phyloP scores from a whole-genome alignment of 2,888 invertebrate genomes.

The Electrophaes corylata region DNA sequence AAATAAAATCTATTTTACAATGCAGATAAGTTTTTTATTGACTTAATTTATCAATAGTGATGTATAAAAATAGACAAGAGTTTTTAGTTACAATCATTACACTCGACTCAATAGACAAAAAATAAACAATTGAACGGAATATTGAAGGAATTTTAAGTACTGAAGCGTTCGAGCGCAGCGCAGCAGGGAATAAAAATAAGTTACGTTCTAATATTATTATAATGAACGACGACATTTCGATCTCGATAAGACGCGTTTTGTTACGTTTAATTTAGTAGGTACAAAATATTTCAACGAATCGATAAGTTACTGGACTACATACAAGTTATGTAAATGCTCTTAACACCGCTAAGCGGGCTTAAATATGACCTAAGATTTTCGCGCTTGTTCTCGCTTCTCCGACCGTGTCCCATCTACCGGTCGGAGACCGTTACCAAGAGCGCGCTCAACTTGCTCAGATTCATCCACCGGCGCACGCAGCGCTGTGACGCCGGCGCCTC shows the following conservation, averaged over 20 bases:
- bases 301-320: background rate
- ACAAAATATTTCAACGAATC: background rate
- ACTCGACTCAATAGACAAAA: too few species aligned
- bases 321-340: constrained; percentile 9
- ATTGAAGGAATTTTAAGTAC: background rate
- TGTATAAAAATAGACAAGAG: background rate
- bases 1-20: constrained; percentile 16
- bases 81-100: too few species aligned
- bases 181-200: background rate
- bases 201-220: background rate
- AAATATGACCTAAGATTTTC: background rate
- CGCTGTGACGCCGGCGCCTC: constrained; percentile 22
- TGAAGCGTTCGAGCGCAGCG: background rate
- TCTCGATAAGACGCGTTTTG: background rate
- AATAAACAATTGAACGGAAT: background rate
- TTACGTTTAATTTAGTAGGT: background rate
- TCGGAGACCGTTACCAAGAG: constrained; percentile 62
- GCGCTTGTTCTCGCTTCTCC: background rate
- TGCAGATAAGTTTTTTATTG: constrained; percentile 7
- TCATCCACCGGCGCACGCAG: constrained; percentile 58
- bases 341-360: background rate
- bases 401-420: constrained; percentile 47
- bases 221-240: background rate
- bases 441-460: constrained; percentile 61
- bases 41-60: background rate